Conservation (phyloP, 1,140 invertebrate genomes). For the Ceratina japonica region DNA sequence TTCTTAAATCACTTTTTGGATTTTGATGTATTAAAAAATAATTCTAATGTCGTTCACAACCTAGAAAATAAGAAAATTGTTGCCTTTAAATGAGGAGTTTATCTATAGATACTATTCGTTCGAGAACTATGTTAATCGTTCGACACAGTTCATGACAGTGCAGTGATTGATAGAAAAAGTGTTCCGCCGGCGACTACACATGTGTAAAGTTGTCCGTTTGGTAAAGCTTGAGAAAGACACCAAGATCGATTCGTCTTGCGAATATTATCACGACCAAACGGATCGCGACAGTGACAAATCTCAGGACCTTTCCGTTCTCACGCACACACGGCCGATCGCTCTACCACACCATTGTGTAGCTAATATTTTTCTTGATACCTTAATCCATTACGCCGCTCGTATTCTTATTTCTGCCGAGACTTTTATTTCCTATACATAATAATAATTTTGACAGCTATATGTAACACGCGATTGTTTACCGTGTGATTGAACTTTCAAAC, state of each 20-base stretch:
- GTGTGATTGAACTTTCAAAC: neutral
- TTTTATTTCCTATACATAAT: neutral
- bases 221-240: conserved; percentile 40
- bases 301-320: conserved; percentile 31
- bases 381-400: neutral
- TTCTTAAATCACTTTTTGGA: no score
- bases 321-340: neutral
- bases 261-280: conserved; percentile 50
- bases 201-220: conserved; percentile 28
- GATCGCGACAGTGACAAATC: conserved; percentile 58
- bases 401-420: neutral
- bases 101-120: no score
- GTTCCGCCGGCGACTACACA: conserved; percentile 22
- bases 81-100: no score
- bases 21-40: no score
- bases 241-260: conserved; percentile 49
- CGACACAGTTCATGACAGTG: conserved; percentile 19
- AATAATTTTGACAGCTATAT: neutral
- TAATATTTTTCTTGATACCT: neutral
- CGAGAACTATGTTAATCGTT: neutral
- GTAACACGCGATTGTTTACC: neutral
- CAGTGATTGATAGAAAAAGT: conserved; percentile 6
- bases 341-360: no score
- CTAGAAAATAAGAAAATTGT: no score
- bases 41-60: no score